These are phyloP conservation scores for Percina caprodes DNA, from an alignment of 2,113 vertebrate species.

Conservation along the genomic window DNA sequence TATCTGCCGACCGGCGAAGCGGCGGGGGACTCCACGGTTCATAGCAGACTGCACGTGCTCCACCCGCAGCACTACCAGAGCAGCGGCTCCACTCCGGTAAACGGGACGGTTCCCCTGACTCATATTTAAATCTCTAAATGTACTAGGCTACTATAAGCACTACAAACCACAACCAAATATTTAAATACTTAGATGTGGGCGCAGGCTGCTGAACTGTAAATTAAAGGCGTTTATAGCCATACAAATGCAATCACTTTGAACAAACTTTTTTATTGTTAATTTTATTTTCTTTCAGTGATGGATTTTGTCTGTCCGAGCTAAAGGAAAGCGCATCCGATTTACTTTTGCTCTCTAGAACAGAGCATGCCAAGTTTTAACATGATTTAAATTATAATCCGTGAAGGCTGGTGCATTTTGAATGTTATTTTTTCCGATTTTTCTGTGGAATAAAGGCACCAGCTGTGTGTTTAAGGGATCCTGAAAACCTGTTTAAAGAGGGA, in stretches of 20 bases:
- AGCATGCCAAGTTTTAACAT: conserved; percentile 83
- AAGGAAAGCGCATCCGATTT: conserved; percentile 51
- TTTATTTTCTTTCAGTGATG: conserved; percentile 55
- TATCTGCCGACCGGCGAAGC: conserved; percentile 94
- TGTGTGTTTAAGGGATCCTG: conserved; percentile 43
- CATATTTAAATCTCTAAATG: conserved; percentile 87
- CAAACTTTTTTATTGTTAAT: conserved; percentile 73
- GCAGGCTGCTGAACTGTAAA: conserved; percentile 85
- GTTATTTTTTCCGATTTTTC: conserved; percentile 53
- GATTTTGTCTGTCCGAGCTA: conserved; percentile 79
- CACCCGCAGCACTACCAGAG: conserved; percentile 95
- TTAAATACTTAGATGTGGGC: conserved; percentile 78
- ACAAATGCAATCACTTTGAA: conserved; percentile 78
- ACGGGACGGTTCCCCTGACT: conserved; percentile 95
- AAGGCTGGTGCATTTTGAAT: conserved; percentile 67
- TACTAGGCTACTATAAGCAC: conserved; percentile 41
- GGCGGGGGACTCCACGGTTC: conserved; percentile 89
- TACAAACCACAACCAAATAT: conserved; percentile 82
- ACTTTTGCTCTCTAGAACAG: conserved; percentile 68
- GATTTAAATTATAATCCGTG: conserved; percentile 69
- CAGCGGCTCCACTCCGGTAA: conserved; percentile 89
- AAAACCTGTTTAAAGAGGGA: conserved; percentile 43
- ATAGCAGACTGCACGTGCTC: conserved; percentile 93
- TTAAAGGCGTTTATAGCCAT: conserved; percentile 83
- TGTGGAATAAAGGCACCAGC: conserved; percentile 64